A percentile compares a stretch with the other conserved stretches of the same genome.
phyloP scores from a whole-genome alignment of 2,797 vertebrate species.

The Podarcis siculus region DNA sequence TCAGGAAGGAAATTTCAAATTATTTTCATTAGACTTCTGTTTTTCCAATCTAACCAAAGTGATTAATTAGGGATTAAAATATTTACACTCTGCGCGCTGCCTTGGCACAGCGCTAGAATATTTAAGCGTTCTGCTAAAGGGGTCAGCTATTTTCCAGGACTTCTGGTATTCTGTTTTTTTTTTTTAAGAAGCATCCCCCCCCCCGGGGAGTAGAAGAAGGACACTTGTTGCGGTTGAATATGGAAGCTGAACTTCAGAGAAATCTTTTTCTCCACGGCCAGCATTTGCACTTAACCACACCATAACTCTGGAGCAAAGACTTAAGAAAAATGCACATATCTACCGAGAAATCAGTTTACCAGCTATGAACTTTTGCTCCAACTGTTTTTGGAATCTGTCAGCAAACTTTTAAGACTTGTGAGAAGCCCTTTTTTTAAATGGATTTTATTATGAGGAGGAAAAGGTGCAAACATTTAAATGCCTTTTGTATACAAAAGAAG shows the following conservation, averaged over 20 bases:
- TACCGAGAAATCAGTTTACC: neutral
- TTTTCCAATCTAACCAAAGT: conserved; percentile 94
- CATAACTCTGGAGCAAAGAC: neutral
- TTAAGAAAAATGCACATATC: neutral
- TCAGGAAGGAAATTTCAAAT: conserved; percentile 88
- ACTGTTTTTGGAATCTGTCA: neutral
- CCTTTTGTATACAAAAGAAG: neutral
- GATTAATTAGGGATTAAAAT: conserved; percentile 99
- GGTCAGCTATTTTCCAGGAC: conserved; percentile 80
- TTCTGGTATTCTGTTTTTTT: conserved; percentile 64
- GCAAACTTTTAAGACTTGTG: neutral
- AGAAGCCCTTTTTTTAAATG: neutral
- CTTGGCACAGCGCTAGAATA: conserved; percentile 87
- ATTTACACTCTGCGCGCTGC: conserved; percentile 99
- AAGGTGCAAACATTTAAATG: neutral
- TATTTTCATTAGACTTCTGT: conserved; percentile 88
- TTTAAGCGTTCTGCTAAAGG: conserved; percentile 85
- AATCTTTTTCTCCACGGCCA: too few species aligned
- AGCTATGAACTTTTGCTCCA: neutral
- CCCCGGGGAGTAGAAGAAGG: neutral
- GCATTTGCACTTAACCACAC: too few species aligned
- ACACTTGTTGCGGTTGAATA: neutral
- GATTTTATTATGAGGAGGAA: neutral
- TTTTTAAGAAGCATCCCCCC: conserved; percentile 63
- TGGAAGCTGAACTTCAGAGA: neutral